phyloP scores from a whole-genome alignment of 2,797 vertebrate species.

The Neosilurus mollespiculum region DNA sequence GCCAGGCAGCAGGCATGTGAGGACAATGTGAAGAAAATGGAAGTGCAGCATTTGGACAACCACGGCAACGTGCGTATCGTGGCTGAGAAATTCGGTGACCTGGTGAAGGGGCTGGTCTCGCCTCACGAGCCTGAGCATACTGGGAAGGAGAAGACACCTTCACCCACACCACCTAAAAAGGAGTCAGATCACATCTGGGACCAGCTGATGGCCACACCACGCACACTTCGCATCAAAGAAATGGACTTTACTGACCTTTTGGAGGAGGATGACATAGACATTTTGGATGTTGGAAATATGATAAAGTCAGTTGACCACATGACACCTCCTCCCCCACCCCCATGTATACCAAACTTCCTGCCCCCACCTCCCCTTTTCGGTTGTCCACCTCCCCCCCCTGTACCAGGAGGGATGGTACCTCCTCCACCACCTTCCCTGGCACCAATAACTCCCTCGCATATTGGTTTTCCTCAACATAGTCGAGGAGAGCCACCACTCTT shows the following conservation, averaged over 20 bases:
- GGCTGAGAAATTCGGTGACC: constrained; percentile 86
- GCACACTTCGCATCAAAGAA: constrained; percentile 94
- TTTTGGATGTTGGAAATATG: constrained; percentile 81
- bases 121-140: constrained; percentile 72
- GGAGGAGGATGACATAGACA: constrained; percentile 90
- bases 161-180: constrained; percentile 77
- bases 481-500: constrained; percentile 86
- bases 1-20: constrained; percentile 82
- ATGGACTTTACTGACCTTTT: constrained; percentile 96
- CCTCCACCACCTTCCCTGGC: constrained; percentile 81
- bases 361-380: constrained; percentile 85
- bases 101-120: constrained; percentile 76
- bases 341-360: constrained; percentile 76
- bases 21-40: constrained; percentile 82
- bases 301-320: constrained; percentile 77
- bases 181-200: constrained; percentile 98
- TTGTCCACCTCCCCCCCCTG: constrained; percentile 83
- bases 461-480: constrained; percentile 82
- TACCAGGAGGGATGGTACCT: constrained; percentile 83
- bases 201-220: constrained; percentile 90
- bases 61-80: constrained; percentile 88
- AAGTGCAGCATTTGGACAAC: constrained; percentile 85
- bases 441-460: constrained; percentile 77
- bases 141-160: constrained; percentile 68
- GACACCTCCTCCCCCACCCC: constrained; percentile 82